Evolutionary conservation across 1,140 invertebrate genomes (phyloP).

Genomic region (Philopotamus ludificatus): DNA sequence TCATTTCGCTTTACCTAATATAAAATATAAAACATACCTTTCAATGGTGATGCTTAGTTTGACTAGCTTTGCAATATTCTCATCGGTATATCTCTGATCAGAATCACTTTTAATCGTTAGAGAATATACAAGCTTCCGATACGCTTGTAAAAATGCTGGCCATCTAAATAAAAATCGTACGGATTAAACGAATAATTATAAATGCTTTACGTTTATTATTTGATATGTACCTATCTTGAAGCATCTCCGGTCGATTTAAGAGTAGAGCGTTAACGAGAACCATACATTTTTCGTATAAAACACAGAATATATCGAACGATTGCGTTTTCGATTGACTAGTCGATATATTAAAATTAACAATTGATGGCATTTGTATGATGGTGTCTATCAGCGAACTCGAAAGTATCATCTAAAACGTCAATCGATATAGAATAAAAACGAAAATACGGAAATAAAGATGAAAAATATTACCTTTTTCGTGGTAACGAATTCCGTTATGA

Average conservation of each 20-base stretch:
- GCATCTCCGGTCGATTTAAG: slow-evolving; percentile 21
- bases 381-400: slow-evolving; percentile 31
- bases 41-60: slow-evolving; percentile 21
- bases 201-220: background rate
- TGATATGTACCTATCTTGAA: slow-evolving; percentile 32
- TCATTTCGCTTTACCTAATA: too few species aligned
- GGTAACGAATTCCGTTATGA: slow-evolving; percentile 32
- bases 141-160: slow-evolving; percentile 31
- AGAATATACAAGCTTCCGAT: slow-evolving; percentile 23
- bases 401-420: slow-evolving; percentile 32
- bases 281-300: slow-evolving; percentile 26
- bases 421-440: slow-evolving; percentile 2
- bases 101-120: slow-evolving; percentile 20
- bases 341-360: slow-evolving; percentile 22
- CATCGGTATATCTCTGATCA: slow-evolving; percentile 10
- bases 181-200: slow-evolving; percentile 4
- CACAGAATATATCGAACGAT: slow-evolving; percentile 12
- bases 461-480: slow-evolving; percentile 34
- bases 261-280: slow-evolving; percentile 23
- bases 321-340: slow-evolving; percentile 1
- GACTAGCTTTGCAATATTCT: slow-evolving; percentile 27
- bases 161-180: slow-evolving; percentile 27
- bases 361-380: slow-evolving; percentile 30
- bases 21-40: slow-evolving; percentile 28
- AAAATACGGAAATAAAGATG: too few species aligned